These are phyloP conservation scores for Tragopan temminckii DNA, from an alignment of 2,797 vertebrate species.

Conservation along the genomic window DNA sequence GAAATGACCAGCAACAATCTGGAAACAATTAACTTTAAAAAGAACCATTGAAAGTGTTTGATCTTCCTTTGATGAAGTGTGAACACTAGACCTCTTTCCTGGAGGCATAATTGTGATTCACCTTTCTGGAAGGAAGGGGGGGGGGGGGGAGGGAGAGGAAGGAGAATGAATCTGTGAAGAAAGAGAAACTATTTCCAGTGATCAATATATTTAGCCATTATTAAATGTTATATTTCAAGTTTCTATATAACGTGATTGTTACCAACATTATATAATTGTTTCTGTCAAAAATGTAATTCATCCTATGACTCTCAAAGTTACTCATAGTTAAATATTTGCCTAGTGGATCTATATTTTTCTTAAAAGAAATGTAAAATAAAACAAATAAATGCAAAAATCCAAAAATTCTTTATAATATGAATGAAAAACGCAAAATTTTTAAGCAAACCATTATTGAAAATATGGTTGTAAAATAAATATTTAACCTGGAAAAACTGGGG, in stretches of 20 bases:
- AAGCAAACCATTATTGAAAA: neutral
- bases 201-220: slow-evolving; percentile 64
- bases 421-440: neutral
- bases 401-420: neutral
- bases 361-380: neutral
- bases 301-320: slow-evolving; percentile 45
- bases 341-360: slow-evolving; percentile 21
- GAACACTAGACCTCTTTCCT: slow-evolving; percentile 70
- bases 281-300: slow-evolving; percentile 72
- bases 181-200: slow-evolving; percentile 40
- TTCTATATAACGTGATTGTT: slow-evolving; percentile 51
- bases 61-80: slow-evolving; percentile 79
- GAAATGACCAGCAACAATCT: slow-evolving; percentile 67
- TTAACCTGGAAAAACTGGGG: neutral
- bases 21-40: slow-evolving; percentile 77
- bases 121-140: slow-evolving; percentile 14
- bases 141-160: neutral
- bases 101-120: slow-evolving; percentile 48
- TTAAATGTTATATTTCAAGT: slow-evolving; percentile 53
- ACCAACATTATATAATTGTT: slow-evolving; percentile 36
- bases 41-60: slow-evolving; percentile 73
- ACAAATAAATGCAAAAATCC: neutral
- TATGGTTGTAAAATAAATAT: neutral
- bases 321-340: slow-evolving; percentile 67
- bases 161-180: neutral